Evolutionary conservation across 1,140 invertebrate genomes (phyloP).

Genomic region (Euwallacea fornicatus): DNA sequence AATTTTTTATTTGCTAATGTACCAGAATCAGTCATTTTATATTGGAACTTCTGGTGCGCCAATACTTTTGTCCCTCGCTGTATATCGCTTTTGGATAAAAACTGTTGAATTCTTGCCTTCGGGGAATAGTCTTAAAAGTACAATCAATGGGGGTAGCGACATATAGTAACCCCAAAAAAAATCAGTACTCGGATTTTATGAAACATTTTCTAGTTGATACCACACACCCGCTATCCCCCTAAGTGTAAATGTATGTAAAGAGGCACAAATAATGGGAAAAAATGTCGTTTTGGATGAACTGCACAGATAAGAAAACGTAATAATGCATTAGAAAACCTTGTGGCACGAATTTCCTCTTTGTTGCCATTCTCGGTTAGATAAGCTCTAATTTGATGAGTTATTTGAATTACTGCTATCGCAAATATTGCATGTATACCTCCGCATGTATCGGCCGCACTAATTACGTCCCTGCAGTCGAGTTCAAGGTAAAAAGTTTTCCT

Average conservation of each 20-base stretch:
- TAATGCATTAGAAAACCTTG: constrained; percentile 3
- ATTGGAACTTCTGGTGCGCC: too few species aligned
- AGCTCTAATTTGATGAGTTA: constrained; percentile 4
- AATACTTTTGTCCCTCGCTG: too few species aligned
- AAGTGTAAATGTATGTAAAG: constrained; percentile 2
- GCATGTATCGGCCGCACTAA: background rate
- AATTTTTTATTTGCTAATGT: too few species aligned
- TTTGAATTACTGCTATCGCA: background rate
- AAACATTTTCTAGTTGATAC: too few species aligned
- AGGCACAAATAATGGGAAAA: constrained; percentile 1
- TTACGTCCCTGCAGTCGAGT: background rate
- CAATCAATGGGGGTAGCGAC: too few species aligned
- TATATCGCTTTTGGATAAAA: too few species aligned
- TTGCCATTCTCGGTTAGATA: background rate
- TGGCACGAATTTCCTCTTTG: constrained; percentile 4
- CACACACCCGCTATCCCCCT: background rate
- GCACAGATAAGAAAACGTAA: constrained; percentile 4
- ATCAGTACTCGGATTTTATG: too few species aligned
- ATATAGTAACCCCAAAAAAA: too few species aligned
- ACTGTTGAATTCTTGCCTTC: too few species aligned
- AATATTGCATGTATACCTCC: background rate
- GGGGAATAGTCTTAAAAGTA: too few species aligned
- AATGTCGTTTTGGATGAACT: background rate
- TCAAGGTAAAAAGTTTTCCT: background rate
- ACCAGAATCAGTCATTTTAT: too few species aligned